Conservation (phyloP, 2,888 invertebrate genomes). For the Amiota minor region DNA sequence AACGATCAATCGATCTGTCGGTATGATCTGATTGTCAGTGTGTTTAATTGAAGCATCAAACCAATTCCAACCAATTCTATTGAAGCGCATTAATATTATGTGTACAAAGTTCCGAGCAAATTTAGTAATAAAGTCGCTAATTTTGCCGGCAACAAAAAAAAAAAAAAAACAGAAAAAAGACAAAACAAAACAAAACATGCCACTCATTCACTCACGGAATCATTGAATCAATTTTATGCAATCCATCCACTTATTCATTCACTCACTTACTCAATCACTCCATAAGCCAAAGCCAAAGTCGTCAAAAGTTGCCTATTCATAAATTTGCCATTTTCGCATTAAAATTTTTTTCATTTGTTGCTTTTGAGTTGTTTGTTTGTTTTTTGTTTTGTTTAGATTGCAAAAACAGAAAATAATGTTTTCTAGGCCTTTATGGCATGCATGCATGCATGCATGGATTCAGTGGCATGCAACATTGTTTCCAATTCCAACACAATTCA, state of each 20-base stretch:
- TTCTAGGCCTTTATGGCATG: constrained; percentile 7
- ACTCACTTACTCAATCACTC: no score
- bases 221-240: no score
- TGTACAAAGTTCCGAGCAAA: neutral
- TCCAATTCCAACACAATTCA: constrained; percentile 29
- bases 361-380: neutral
- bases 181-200: no score
- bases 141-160: constrained; percentile 4
- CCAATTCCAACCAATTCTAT: no score
- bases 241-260: no score
- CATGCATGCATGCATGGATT: neutral
- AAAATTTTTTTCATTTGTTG: constrained; percentile 58
- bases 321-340: constrained; percentile 70
- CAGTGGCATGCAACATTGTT: constrained; percentile 44
- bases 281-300: no score
- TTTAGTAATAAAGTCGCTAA: constrained; percentile 13
- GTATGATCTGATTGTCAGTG: constrained; percentile 34
- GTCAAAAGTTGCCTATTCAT: constrained; percentile 56
- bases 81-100: no score
- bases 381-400: no score
- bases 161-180: no score
- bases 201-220: no score
- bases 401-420: no score
- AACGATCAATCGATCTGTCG: no score
- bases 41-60: constrained; percentile 26